These are phyloP conservation scores for Vollenhovia emeryi DNA, from an alignment of 1,140 invertebrate species.

Conservation along the genomic window DNA sequence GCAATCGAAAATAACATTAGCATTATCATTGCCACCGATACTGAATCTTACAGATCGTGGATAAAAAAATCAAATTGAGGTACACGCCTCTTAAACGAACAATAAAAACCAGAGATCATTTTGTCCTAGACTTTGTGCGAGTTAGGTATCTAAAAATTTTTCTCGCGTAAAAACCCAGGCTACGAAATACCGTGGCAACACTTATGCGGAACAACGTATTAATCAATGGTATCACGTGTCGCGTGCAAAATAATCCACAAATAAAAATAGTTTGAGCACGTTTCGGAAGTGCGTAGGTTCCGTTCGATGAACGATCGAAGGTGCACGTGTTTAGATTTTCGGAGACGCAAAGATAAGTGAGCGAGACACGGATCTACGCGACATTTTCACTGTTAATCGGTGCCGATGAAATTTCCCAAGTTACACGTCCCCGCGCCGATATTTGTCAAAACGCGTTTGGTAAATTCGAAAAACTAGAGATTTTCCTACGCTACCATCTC, in stretches of 20 bases:
- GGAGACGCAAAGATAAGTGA: not conserved
- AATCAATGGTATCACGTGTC: slow-evolving; percentile 8
- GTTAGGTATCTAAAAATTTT: slow-evolving; percentile 24
- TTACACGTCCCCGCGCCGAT: not conserved
- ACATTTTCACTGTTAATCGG: not conserved
- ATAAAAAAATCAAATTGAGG: not conserved
- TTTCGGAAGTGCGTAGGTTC: not conserved
- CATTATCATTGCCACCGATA: slow-evolving; percentile 8
- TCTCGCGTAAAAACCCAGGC: slow-evolving; percentile 19
- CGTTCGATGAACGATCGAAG: not conserved
- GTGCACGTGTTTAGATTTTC: not conserved
- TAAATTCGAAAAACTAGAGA: slow-evolving; percentile 1
- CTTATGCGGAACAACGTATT: slow-evolving; percentile 21
- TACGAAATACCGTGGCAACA: slow-evolving; percentile 52
- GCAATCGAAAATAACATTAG: slow-evolving; percentile 17
- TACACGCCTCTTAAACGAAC: slow-evolving; percentile 3
- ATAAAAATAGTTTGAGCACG: slow-evolving; percentile 26
- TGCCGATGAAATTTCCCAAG: not conserved
- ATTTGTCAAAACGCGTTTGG: slow-evolving; percentile 36
- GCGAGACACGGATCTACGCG: not conserved
- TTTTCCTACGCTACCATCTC: not conserved
- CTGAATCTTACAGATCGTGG: not conserved
- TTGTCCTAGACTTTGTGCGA: not conserved
- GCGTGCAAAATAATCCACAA: slow-evolving; percentile 13
- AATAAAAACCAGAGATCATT: slow-evolving; percentile 5